Evolutionary conservation across 2,888 invertebrate genomes (phyloP), one percentile per base, ranked within the genome.

Genomic region (Campoletis raptor): DNA sequence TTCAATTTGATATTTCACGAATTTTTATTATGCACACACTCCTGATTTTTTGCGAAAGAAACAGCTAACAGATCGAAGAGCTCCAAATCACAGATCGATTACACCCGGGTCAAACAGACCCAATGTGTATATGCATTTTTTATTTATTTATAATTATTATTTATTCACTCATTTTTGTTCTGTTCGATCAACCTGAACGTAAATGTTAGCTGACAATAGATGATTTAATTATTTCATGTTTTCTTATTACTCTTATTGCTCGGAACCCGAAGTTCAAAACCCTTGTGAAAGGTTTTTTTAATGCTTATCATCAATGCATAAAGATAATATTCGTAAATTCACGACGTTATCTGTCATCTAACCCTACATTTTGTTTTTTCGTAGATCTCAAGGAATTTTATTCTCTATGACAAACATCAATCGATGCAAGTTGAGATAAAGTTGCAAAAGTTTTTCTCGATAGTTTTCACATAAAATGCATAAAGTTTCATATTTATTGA

Each of bases 401-500:
- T 67, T n/a, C 40, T 21, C 37, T 9, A n/a, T 21, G 40, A 67
- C 21, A 5, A 9, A 67, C 8, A n/a, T 67, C 37, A 18, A 67
- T 67, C 40, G 66, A n/a, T 8, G 37, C 40, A 21, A 40, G 40
- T 37, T 0, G 9, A 40, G 66, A 37, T 67, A 40, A 67, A 67
- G 40, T 67, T 67, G 37, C 3, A 37, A 37, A 67, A 40, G 40
- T 67, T 30, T 30, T 15, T 61, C 37, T 40, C n/a, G n/a, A 67
- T 67, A n/a, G 37, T 67, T 61, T 61, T 15, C 30, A 67, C 40
- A 8, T 10, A 67, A 40, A 40, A 67, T 67, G 66, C 40, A 40
- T 21, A n/a, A 67, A 40, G 40, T 67, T 67, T 21, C 66, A 67
- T 67, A 37, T 67, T 67, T 37, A 67, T 40, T 40, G 21, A 37